Evolutionary conservation across 2,797 vertebrate species (phyloP).

Genomic region (Hypotaenidia okinawae): DNA sequence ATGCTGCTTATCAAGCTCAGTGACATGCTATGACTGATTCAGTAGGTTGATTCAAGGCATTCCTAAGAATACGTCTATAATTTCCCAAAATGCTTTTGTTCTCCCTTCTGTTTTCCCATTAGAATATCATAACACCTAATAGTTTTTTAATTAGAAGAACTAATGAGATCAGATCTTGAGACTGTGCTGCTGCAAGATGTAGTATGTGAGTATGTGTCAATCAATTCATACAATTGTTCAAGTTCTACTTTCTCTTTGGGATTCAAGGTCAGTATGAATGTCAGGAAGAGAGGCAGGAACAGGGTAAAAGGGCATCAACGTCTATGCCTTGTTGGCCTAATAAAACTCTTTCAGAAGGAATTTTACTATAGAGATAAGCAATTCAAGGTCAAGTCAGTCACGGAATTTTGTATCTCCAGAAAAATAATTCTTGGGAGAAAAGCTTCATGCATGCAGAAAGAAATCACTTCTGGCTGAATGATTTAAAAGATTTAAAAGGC

Average conservation of each 20-base stretch:
- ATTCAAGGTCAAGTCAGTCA: conserved; percentile 14
- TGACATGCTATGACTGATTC: neutral
- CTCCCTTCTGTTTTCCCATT: neutral
- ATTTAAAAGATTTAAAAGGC: conserved; percentile 31
- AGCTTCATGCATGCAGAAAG: neutral
- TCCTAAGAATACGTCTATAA: neutral
- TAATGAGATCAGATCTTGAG: neutral
- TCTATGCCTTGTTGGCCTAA: neutral
- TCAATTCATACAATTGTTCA: neutral
- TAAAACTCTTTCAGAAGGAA: neutral
- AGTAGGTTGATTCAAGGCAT: neutral
- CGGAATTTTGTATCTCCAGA: neutral
- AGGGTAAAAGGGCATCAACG: neutral
- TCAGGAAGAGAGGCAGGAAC: neutral
- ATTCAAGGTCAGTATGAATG: neutral
- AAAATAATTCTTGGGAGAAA: neutral
- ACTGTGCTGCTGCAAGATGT: neutral
- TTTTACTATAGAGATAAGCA: neutral
- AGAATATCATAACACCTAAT: neutral
- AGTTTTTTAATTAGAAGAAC: neutral
- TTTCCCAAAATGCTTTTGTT: neutral
- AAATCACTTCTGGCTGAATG: conserved; percentile 15
- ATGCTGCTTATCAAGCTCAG: neutral
- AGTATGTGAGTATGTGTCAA: neutral
- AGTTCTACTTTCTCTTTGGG: neutral